phyloP scores from a whole-genome alignment of 2,113 vertebrate species.

The Columba janthina region DNA sequence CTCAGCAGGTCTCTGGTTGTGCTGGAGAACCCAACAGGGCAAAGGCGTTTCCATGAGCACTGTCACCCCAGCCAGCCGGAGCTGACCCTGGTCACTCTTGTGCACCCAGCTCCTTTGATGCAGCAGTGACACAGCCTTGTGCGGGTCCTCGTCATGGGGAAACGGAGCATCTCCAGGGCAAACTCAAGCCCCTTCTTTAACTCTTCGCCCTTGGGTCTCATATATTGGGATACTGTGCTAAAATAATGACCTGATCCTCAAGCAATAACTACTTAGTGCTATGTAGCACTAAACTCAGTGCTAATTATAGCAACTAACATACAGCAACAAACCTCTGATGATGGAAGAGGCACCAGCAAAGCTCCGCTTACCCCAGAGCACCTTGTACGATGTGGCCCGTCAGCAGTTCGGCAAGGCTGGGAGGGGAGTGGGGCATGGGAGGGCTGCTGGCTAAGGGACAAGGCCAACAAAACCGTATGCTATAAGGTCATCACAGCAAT shows the following conservation, averaged over 20 bases:
- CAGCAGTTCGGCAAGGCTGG: neutral
- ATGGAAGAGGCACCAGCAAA: neutral
- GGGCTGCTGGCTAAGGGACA: neutral
- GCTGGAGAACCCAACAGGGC: neutral
- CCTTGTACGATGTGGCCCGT: rapidly evolving
- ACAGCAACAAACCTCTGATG: neutral
- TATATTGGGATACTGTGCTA: neutral
- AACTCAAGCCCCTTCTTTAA: neutral
- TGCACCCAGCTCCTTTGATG: neutral
- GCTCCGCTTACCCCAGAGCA: neutral
- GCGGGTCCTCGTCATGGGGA: rapidly evolving
- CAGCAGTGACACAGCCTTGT: neutral
- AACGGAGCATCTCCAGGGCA: neutral
- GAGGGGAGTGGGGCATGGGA: neutral
- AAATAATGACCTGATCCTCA: neutral
- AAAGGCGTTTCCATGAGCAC: neutral
- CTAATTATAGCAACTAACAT: neutral
- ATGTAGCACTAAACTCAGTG: neutral
- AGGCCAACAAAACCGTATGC: constrained; percentile 7
- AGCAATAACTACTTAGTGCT: neutral
- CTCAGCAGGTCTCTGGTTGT: neutral
- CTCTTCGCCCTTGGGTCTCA: neutral
- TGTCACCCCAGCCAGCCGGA: neutral
- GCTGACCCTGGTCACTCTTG: neutral
- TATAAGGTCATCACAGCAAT: constrained; percentile 65